Base-by-base conservation (phyloP, 2,888 invertebrate species). In the Tholera decimalis region DNA sequence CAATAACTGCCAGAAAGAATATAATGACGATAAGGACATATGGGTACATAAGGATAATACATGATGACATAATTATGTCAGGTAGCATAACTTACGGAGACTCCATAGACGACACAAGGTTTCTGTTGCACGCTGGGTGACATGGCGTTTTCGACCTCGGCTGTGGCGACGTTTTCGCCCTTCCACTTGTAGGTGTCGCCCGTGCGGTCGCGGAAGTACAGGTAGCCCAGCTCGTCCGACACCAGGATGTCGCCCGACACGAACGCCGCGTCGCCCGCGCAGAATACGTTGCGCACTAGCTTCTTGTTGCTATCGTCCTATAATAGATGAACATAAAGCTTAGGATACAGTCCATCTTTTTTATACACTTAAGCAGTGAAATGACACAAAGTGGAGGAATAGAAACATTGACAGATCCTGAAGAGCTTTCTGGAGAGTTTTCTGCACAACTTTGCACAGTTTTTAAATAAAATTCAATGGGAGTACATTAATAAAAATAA, bases 101-200 rank as follows among this genome's bases (percentile, higher is more conserved):
- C 99, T 0, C 99, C 99, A 87, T 98, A 99, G 0, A 99, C 99
- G 3, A 97, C 97, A 72, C 97, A 97, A 80, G 98, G 98, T 71
- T 97, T 96, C 67, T 98, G 96, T 0, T 96, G 96, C 54, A 98
- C 94, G 30, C 97, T 96, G 61, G 97, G 97, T 70, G 97, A 98
- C 76, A 99, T 96, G 11, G 98, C 97, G 59, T 98, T 97, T 93
- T 99, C 99, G 22, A 99, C 98, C 95, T 99, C 99, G 0, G 98
- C 97, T 0, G 99, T 99, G 63, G 99, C 98, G 1, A 99, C 99
- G 90, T 99, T 99, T 95, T 99, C 99, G 15, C 99, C 99, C 88
- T 98, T 97, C 99, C 99, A 99, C 85, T 97, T 96, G 92, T 97
- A 98, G 0, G 98, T 98, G 91, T 98, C 98, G 2, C 98, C 98